Percentiles rank a stretch among this genome's conserved stretches.
These are phyloP conservation scores for Elegia similella DNA, from an alignment of 2,888 invertebrate genomes.

Conservation along the genomic window DNA sequence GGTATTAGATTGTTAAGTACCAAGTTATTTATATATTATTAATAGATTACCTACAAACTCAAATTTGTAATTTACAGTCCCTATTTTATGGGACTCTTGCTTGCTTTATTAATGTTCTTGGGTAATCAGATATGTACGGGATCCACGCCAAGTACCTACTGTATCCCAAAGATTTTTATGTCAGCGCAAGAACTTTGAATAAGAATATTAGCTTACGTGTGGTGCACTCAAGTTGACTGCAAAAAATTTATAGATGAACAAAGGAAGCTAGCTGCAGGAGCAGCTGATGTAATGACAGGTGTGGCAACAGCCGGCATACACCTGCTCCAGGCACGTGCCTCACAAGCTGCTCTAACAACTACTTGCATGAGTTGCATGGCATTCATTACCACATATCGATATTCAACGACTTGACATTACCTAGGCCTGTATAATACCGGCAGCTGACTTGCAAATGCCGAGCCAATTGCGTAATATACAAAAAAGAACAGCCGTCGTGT, in stretches of 20 bases:
- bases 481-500: conserved; percentile 27
- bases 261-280: conserved; percentile 60
- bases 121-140: too few species aligned
- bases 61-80: too few species aligned
- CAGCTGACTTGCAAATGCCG: conserved; percentile 52
- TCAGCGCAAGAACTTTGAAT: too few species aligned
- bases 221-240: background rate
- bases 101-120: too few species aligned
- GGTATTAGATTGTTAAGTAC: too few species aligned
- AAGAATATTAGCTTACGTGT: background rate
- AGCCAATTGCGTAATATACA: conserved; percentile 36
- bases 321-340: conserved; percentile 70
- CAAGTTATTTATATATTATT: too few species aligned
- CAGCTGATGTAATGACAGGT: conserved; percentile 78
- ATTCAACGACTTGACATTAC: conserved; percentile 46
- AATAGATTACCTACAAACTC: too few species aligned
- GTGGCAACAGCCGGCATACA: conserved; percentile 72
- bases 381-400: conserved; percentile 52
- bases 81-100: too few species aligned
- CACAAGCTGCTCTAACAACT: conserved; percentile 71
- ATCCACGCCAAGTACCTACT: too few species aligned
- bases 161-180: too few species aligned
- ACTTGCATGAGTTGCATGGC: conserved; percentile 44
- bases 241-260: conserved; percentile 11
- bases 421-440: conserved; percentile 37